Percentiles rank a stretch among this genome's conserved stretches.
Evolutionary conservation across 2,113 vertebrate genomes (phyloP).

Genomic region (Crotalus viridis): DNA sequence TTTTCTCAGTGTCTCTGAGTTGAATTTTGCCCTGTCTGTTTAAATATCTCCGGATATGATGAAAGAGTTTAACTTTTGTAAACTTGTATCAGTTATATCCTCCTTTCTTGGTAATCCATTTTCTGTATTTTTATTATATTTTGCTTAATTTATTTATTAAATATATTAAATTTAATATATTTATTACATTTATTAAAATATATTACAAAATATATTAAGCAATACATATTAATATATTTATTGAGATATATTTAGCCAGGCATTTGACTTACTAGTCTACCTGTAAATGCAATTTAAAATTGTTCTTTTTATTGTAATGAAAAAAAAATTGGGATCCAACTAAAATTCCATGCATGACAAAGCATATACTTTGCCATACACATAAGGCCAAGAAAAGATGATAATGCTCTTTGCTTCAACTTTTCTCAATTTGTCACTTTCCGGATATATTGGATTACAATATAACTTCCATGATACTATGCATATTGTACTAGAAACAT

Average conservation of each 20-base stretch:
- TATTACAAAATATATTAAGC: too few relatives aligned
- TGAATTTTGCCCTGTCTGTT: not conserved
- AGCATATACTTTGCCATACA: not conserved
- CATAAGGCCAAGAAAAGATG: not conserved
- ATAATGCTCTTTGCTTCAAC: not conserved
- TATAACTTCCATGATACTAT: not conserved
- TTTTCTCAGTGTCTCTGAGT: not conserved
- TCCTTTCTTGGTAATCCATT: not conserved
- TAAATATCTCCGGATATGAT: not conserved
- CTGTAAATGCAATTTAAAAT: not conserved
- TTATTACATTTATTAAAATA: too few relatives aligned
- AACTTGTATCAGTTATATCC: not conserved
- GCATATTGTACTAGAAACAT: not conserved
- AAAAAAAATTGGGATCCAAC: not conserved
- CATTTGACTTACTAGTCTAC: not conserved
- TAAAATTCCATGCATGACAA: not conserved
- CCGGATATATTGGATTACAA: not conserved
- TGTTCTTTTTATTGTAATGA: not conserved
- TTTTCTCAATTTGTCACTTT: not conserved
- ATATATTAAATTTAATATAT: too few relatives aligned
- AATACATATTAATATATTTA: too few relatives aligned
- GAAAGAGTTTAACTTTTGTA: not conserved
- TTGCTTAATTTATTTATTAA: too few relatives aligned
- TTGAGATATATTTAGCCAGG: not conserved
- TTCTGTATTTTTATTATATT: not conserved